Percentiles rank a stretch among this genome's conserved stretches.
These are phyloP conservation scores for Mycalesis mineus DNA, from an alignment of 2,888 invertebrate genomes.

Conservation along the genomic window DNA sequence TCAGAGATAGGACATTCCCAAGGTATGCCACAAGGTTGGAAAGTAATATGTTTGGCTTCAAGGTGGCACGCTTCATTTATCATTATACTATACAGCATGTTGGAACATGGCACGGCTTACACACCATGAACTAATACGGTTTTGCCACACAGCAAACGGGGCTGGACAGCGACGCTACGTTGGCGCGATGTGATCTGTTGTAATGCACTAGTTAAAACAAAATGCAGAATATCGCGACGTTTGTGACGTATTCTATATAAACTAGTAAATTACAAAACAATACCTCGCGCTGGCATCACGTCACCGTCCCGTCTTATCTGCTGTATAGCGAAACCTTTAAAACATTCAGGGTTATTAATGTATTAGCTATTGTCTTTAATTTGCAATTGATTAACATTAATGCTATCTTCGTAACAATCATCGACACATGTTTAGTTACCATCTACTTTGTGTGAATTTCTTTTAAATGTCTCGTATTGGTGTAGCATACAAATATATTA, in stretches of 20 bases:
- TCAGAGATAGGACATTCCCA: constrained; percentile 95
- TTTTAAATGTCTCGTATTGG: constrained; percentile 1
- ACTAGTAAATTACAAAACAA: too few species aligned
- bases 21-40: constrained; percentile 81
- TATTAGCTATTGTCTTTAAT: constrained; percentile 23
- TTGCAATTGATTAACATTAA: constrained; percentile 11
- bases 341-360: constrained; percentile 15
- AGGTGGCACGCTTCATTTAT: constrained; percentile 66
- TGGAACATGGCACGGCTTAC: constrained; percentile 67
- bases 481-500: neutral
- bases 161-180: too few species aligned
- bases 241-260: too few species aligned
- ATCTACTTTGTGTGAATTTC: neutral
- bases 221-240: too few species aligned
- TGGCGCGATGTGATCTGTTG: too few species aligned
- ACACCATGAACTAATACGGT: constrained; percentile 18
- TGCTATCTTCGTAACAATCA: neutral
- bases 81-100: constrained; percentile 53
- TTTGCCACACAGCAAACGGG: too few species aligned
- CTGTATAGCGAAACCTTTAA: too few species aligned
- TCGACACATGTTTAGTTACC: neutral
- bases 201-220: too few species aligned
- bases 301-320: too few species aligned
- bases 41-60: constrained; percentile 63
- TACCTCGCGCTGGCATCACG: too few species aligned